phyloP scores from a whole-genome alignment of 2,797 vertebrate species.

The Acanthornis magna region DNA sequence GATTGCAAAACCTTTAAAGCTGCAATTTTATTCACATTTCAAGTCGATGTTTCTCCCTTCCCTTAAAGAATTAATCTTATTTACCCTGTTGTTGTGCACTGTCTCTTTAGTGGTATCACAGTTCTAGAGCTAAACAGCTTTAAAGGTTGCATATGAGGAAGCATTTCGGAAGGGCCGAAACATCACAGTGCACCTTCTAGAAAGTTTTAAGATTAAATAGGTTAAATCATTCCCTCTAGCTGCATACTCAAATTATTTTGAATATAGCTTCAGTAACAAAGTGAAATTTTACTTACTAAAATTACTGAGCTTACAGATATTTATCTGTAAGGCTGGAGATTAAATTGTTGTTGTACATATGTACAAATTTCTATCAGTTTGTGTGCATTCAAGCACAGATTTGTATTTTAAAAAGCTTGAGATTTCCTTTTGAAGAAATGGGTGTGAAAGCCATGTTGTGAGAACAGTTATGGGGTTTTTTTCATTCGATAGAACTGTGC shows the following conservation, averaged over 20 bases:
- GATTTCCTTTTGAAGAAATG: neutral
- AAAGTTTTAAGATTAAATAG: neutral
- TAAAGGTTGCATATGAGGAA: neutral
- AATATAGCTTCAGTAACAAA: neutral
- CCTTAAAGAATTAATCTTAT: neutral
- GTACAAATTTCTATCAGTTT: neutral
- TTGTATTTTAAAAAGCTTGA: neutral
- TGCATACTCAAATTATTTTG: neutral
- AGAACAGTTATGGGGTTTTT: neutral
- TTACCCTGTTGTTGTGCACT: accelerated
- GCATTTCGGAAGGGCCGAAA: neutral
- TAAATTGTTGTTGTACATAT: neutral
- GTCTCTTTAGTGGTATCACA: neutral
- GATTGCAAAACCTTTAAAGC: neutral
- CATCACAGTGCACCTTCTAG: neutral
- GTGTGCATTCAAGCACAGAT: neutral
- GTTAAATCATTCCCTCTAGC: neutral
- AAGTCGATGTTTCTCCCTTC: neutral
- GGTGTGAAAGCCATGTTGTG: neutral
- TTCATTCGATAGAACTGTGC: neutral
- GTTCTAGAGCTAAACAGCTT: neutral
- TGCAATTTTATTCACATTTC: neutral
- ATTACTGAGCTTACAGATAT: neutral
- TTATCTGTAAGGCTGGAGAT: neutral
- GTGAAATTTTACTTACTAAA: neutral